Base-by-base conservation (phyloP, 2,113 vertebrate genomes). In the Muscicapa adusta region DNA sequence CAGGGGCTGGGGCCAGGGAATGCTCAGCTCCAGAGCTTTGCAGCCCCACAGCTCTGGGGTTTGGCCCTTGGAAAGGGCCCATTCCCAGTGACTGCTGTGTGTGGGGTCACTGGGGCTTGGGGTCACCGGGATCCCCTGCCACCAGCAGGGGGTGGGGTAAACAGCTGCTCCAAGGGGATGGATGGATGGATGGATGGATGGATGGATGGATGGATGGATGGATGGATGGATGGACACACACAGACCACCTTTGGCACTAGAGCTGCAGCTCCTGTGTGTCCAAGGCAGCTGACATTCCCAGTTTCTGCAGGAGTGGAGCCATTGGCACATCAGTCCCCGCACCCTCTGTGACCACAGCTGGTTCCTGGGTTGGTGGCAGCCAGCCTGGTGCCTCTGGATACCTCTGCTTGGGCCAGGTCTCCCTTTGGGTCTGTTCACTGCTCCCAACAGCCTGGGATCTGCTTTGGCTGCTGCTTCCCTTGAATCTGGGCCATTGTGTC, bases 51-150 rank as follows among this genome's bases (percentile, higher is more conserved):
- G 40, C 31, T 8, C 24, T 4, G 34, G 67, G 56, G 18, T 40
- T 45, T 15, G n/a, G 28, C 17, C 56, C 38, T 23, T 29, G 70
- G 72, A 29, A 29, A 15, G 43, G 18, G 6, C 36, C 36, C 12
- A 1, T 16, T 60, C 50, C 67, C 54, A n/a, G 11, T 0, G 3
- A 5, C 24, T 1, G 1, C 29, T 23, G 28, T 4, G 26, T 18
- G n/a, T 5, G 50, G 58, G 47, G 23, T 40, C n/a, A 17, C 8
- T 26, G 48, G 36, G 33, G 50, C 50, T 26, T 45, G 72, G 68
- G 26, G 57, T 28, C 57, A 18, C 26, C 4, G 8, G 8, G 25
- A 5, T 15, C 4, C 20, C 16, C 38, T 63, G 43, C 38, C n/a
- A 4, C 31, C 22, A 34, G 33, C 22, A 71, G 24, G 8, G 54